Conservation (phyloP, 2,113 vertebrate genomes). For the Tychaedon coryphoeus region DNA sequence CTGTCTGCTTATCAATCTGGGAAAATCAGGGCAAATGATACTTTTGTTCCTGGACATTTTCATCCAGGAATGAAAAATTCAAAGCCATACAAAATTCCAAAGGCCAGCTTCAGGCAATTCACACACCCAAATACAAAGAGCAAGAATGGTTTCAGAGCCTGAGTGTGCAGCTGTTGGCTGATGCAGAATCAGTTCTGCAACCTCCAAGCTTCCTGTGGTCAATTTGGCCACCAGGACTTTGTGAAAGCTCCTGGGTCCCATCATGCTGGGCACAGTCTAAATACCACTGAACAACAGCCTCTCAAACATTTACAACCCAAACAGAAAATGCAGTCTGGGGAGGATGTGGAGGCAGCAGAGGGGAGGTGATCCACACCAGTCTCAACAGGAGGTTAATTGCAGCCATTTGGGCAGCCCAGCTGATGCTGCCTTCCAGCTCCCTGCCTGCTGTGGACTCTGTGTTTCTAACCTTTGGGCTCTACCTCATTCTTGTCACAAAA, state of each 20-base stretch:
- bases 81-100: background rate
- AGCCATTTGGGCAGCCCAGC: background rate
- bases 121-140: background rate
- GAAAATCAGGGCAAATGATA: background rate
- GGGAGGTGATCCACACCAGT: background rate
- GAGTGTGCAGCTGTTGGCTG: background rate
- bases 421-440: background rate
- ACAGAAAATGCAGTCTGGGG: background rate
- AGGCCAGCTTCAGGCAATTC: background rate
- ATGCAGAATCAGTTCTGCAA: background rate
- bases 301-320: background rate
- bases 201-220: too few relatives aligned
- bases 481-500: background rate
- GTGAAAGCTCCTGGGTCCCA: fast-evolving
- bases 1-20: background rate
- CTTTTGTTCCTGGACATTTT: background rate
- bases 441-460: background rate
- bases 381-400: background rate
- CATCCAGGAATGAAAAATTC: background rate
- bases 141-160: background rate
- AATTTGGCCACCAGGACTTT: background rate
- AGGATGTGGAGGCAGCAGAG: background rate
- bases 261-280: background rate
- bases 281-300: background rate
- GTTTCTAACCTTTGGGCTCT: background rate